Base-by-base conservation (phyloP, 2,797 vertebrate genomes). In the Cyclopterus lumpus region DNA sequence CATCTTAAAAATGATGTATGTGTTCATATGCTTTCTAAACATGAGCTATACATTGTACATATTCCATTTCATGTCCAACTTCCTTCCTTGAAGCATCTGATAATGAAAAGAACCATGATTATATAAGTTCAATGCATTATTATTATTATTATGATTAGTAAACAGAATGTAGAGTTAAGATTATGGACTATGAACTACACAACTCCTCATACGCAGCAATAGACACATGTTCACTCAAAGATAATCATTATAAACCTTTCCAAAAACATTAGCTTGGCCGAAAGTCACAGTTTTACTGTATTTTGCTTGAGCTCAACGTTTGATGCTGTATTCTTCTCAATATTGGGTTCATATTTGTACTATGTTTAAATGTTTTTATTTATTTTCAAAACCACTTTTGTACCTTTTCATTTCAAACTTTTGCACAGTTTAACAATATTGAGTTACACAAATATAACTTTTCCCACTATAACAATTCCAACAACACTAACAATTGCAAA, bases 11-110 rank as follows among this genome's bases (percentile, higher is more conserved):
- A 34, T n/a, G n/a, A n/a, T 40, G 3, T n/a, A 55, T 24, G 16
- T 68, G 38, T 71, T 46, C 5, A 40, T 14, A 36, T 44, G 3
- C 20, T 65, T 68, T 68, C 11, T 48, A 46, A 64, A 69, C 16
- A 49, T 28, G 8, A 18, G 36, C 9, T 57, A 0, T 70, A 1
- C 24, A 4, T 36, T 58, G 55, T 18, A 22, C 24, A 49, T 32
- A 55, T 60, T 32, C 0, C 24, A n/a, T 28, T 14, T 44, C 9
- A 63, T 48, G 20, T 30, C 16, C 8, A 70, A 32, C 8, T 40
- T n/a, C 6, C 6, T 34, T 44, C 16, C 1, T 30, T 40, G n/a
- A 55, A 36, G 7, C 6, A 36, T 54, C 30, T 34, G 28, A 11
- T 24, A 28, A 57, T 36, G 22, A 55, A 38, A 24, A 38, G 6